Evolutionary conservation across 2,797 vertebrate genomes (phyloP), one percentile per base, ranked within the genome.

Genomic region (Esox lucius): DNA sequence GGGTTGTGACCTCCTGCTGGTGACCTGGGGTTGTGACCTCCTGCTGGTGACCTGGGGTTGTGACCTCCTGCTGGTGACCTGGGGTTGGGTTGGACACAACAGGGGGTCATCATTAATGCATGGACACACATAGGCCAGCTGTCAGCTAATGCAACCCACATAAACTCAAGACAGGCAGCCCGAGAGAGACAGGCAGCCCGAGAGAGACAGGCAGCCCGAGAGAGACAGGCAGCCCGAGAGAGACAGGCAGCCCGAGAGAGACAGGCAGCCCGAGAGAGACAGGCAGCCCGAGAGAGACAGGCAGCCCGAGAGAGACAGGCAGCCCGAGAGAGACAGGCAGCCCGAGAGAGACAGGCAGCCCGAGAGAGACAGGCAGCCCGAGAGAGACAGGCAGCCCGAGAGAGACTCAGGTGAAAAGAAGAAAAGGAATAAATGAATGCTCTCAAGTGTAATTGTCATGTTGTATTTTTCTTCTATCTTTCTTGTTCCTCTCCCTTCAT

Each of bases 81-180:
- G 35, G 35, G 35, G 35, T 39, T 7, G 35, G 35, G 35, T 39
- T 7, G 35, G 35, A 7, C 3, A 88, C 86, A 82, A 78, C 80
- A 88, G 82, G 83, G 80, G 87, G 78, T 90, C 79, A 86, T 90
- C 81, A 90, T 87, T 90, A 91, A 93, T 92, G 85, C 88, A 90
- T 83, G 76, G 84, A 82, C 85, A 85, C 89, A 82, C 82, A 88
- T 88, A 86, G 85, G 84, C 82, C 85, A 80, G 84, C 80, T 85
- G 82, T 86, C 82, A 86, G 75, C 78, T 72, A 73, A 61, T 76
- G 67, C 75, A 8, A 84, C 80, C 75, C 82, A 82, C 74, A 83
- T 72, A 73, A 68, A 73, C 78, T 70, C n/a, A n/a, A n/a, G n/a
- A 69, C 68, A 65, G n/a, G n/a, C n/a, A n/a, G n/a, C n/a, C n/a